Percentiles rank a stretch among this genome's conserved stretches.
phyloP scores from a whole-genome alignment of 2,888 invertebrate genomes.

The Dolichopus griseipennis region DNA sequence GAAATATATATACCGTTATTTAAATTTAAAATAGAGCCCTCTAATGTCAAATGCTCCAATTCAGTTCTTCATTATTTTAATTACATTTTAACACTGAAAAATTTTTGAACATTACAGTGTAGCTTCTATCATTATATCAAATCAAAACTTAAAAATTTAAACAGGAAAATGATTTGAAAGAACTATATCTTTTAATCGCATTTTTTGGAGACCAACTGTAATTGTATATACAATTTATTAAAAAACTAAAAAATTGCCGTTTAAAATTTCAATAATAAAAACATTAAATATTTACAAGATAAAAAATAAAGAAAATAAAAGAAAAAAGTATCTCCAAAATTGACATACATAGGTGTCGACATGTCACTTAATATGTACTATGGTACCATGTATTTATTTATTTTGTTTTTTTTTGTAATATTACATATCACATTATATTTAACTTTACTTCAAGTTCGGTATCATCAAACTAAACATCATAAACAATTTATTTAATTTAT shows the following conservation, averaged over 20 bases:
- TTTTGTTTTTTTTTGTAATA: neutral
- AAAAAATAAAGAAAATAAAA: neutral
- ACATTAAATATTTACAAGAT: neutral
- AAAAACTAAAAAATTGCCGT: neutral
- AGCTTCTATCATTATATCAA: too few species aligned
- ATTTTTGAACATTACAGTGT: too few species aligned
- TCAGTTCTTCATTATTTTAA: too few species aligned
- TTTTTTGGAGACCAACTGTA: too few species aligned
- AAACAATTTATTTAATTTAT: neutral
- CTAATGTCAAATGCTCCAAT: too few species aligned
- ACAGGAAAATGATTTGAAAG: too few species aligned
- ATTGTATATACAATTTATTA: neutral
- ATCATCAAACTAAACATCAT: neutral
- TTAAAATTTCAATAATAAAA: neutral
- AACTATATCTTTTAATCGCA: too few species aligned
- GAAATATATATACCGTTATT: too few species aligned
- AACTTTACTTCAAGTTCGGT: neutral
- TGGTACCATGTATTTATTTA: too few species aligned
- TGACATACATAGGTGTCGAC: neutral
- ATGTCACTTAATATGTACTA: neutral
- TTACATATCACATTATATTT: neutral
- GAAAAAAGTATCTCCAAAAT: neutral
- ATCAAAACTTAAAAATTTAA: too few species aligned
- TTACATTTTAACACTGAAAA: too few species aligned
- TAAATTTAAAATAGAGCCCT: too few species aligned